These are phyloP conservation scores for Eilema depressum DNA, from an alignment of 2,888 invertebrate genomes.

Conservation along the genomic window DNA sequence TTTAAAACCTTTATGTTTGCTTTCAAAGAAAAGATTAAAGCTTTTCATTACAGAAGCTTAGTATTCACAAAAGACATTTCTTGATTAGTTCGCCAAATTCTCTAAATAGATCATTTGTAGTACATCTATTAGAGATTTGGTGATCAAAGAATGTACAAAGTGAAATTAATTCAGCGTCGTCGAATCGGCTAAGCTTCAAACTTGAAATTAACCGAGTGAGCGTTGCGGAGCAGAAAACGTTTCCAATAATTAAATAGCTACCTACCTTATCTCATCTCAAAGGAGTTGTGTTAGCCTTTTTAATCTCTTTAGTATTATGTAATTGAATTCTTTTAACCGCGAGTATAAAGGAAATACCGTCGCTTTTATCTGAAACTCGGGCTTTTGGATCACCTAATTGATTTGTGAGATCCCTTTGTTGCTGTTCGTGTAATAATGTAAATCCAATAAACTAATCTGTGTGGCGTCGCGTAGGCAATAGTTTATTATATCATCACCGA, in stretches of 20 bases:
- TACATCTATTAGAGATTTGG: constrained; percentile 41
- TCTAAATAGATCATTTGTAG: constrained; percentile 28
- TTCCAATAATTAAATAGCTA: constrained; percentile 78
- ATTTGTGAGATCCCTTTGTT: constrained; percentile 71
- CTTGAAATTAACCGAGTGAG: constrained; percentile 60
- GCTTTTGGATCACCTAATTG: constrained; percentile 78
- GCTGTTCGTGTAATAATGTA: constrained; percentile 62
- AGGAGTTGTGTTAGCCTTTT: constrained; percentile 80
- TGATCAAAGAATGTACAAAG: constrained; percentile 53
- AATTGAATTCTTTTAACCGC: constrained; percentile 84
- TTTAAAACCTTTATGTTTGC: constrained; percentile 21
- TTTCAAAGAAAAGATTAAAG: constrained; percentile 12
- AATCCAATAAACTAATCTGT: constrained; percentile 47
- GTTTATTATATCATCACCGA: constrained; percentile 34
- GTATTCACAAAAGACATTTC: constrained; percentile 8
- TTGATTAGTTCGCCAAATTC: not conserved
- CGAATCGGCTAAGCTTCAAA: constrained; percentile 56
- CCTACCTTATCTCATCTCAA: constrained; percentile 74
- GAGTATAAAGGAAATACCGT: constrained; percentile 78
- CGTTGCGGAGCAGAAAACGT: constrained; percentile 58
- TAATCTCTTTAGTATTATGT: constrained; percentile 82
- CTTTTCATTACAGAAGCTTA: not conserved
- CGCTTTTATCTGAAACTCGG: constrained; percentile 76
- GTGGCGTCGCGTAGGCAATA: constrained; percentile 26
- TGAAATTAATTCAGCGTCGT: constrained; percentile 57